Evolutionary conservation across 2,113 vertebrate genomes (phyloP), one percentile per base, ranked within the genome.

Genomic region (Ochotona princeps): DNA sequence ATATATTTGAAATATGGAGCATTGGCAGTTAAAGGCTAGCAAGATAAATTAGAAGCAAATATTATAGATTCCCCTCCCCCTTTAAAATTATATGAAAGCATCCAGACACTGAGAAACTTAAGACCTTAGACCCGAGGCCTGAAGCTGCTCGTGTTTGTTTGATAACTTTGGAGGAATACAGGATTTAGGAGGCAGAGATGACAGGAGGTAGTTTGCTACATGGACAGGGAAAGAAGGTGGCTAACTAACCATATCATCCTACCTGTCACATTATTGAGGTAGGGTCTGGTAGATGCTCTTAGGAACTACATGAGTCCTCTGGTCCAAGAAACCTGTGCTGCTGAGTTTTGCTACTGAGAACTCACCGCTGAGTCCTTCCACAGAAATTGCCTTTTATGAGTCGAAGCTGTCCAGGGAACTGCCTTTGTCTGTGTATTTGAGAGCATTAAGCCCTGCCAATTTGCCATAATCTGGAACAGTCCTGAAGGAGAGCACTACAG

Each of bases 1-100:
- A 91, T 84, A 67, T 38, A 87, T 80, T 10, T 83, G 73, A 84
- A 87, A 95, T 84, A 57, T 49, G 91, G 61, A 67, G 72, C 67
- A 44, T 84, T 89, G 63, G 28, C 72, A 89, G 87, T 93, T 73
- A 87, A 93, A 95, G 91, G 32, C 67, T 23, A 90, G 81, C 81
- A 83, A 74, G 67, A 91, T 47, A 84, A 91, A 85, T 78, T 74
- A 51, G 44, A 89, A 69, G 57, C 23, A 11, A 76, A 14, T 74
- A 79, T 93, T 87, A 92, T 78, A 87, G 91, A 70, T 78, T 44
- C 6, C 6, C 21, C 32, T 4, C 21, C 28, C 78, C 61, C 75
- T 82, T 8, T n/a, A 74, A 73, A 90, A 86, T 28, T 67, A 14
- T 63, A 21, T 82, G 79, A 89, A 89, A 94, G 79, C 10, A 67